A percentile compares a stretch with the other conserved stretches of the same genome.
Evolutionary conservation across 2,797 vertebrate species (phyloP).

Genomic region (Pelochelys cantorii): DNA sequence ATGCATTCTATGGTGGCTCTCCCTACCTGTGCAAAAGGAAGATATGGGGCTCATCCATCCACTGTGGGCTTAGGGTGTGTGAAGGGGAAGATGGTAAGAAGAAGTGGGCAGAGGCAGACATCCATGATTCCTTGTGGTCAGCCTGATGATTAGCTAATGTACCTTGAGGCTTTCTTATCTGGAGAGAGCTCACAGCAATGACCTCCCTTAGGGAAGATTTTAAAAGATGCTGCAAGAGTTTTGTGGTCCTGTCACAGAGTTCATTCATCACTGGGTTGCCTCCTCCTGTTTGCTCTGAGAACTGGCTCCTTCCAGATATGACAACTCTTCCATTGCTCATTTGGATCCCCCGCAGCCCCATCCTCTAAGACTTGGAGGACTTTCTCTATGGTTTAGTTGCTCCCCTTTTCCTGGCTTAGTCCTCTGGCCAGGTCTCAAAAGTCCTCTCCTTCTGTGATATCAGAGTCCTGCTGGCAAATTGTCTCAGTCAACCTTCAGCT

Average conservation of each 20-base stretch:
- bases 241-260: neutral
- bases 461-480: neutral
- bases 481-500: neutral
- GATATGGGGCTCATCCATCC: neutral
- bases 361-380: too few relatives aligned
- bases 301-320: too few relatives aligned
- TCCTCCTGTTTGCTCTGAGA: too few relatives aligned
- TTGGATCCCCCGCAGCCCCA: too few relatives aligned
- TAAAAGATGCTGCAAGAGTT: neutral
- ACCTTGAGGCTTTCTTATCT: neutral
- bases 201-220: too few relatives aligned
- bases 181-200: too few relatives aligned
- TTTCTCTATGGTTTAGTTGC: too few relatives aligned
- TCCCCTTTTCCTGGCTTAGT: neutral
- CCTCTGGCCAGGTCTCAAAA: neutral
- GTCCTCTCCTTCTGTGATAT: neutral
- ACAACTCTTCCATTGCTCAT: too few relatives aligned
- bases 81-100: neutral
- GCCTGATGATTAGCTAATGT: neutral
- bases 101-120: neutral
- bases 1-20: neutral
- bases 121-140: neutral
- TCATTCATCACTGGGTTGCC: too few relatives aligned
- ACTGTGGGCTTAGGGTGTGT: too few relatives aligned
- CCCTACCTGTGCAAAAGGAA: neutral